Percentiles rank a stretch among this genome's conserved stretches.
These are phyloP conservation scores for Harpagifer antarcticus DNA, from an alignment of 2,797 vertebrate genomes.

Conservation along the genomic window DNA sequence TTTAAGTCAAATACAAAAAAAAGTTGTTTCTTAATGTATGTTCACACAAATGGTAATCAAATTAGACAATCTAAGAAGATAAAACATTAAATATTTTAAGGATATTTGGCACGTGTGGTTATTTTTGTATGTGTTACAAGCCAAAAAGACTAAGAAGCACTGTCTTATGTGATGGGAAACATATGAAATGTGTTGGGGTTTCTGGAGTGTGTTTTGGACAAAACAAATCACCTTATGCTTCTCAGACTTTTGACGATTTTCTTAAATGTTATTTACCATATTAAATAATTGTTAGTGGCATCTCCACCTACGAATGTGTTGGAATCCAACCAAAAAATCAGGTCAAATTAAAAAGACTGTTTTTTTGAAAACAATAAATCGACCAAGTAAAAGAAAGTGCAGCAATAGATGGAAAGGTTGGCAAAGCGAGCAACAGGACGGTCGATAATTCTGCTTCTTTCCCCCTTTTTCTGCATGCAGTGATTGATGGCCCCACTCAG, in stretches of 20 bases:
- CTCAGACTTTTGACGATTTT: background rate
- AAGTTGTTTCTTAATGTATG: no score
- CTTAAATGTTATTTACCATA: background rate
- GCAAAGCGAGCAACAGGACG: slow-evolving; percentile 12
- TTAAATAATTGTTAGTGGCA: background rate
- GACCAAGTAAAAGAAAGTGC: background rate
- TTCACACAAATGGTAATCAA: no score
- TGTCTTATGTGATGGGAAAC: background rate
- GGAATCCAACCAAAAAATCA: background rate
- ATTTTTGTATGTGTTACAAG: no score
- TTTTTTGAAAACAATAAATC: background rate
- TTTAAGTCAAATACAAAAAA: no score
- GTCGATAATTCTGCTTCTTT: slow-evolving; percentile 10
- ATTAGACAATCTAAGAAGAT: no score
- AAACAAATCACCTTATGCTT: background rate
- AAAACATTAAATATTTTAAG: no score
- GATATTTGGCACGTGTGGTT: no score
- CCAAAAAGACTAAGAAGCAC: no score
- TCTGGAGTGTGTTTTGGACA: background rate
- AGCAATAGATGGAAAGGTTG: background rate
- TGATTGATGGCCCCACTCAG: slow-evolving; percentile 94
- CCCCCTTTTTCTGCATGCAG: slow-evolving; percentile 72
- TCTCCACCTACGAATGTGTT: background rate
- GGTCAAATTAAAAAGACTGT: background rate
- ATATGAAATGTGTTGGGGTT: background rate